Evolutionary conservation across 64 coral and sea anemone species (phyloP), one percentile per base, ranked within the genome.

Genomic region (Actinia tenebrosa): DNA sequence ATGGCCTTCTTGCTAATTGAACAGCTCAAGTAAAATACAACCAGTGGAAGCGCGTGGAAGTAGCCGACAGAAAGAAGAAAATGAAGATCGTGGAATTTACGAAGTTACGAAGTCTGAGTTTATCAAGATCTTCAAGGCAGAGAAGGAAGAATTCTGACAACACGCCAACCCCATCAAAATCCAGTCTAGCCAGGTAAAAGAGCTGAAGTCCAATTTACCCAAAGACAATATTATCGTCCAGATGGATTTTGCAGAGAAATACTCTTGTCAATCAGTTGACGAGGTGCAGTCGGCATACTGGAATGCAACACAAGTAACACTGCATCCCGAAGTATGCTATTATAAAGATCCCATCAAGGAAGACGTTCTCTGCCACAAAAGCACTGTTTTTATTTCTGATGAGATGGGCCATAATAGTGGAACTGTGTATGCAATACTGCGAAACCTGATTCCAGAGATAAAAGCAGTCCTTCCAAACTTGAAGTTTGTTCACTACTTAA

Each of bases 181-280:
- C 30, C 30, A 37, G 30, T 37, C 30, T 19, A 44, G 61, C 2
- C 63, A 89, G 30, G 53, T 92, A 68, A 84, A 85, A 68, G 45
- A 25, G 10, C 54, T 92, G 20, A 88, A 84, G 62, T 10, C 64
- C 4, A 60, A 30, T 6, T 37, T 93, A 16, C 64, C 86, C 6
- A 18, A 71, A 26, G 64, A n/a, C 18, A 16, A 89, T 14, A 54
- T 27, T 5, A 64, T 89, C 15, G 60, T 93, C 18, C 91, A 86
- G 18, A 89, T 84, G 86, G 86, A 79, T 22, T 92, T 92, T 87
- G 90, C 90, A 23, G 86, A 92, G n/a, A 92, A 92, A 22, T 87
- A 92, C 78, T 71, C 82, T 26, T 93, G 91, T 82, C 91, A 93
- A 64, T 84, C 82, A 53, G 3, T 47, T 11, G 91, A 93, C 50